Evolutionary conservation across 2,113 vertebrate genomes (phyloP).

Genomic region (Eidolon helvum): DNA sequence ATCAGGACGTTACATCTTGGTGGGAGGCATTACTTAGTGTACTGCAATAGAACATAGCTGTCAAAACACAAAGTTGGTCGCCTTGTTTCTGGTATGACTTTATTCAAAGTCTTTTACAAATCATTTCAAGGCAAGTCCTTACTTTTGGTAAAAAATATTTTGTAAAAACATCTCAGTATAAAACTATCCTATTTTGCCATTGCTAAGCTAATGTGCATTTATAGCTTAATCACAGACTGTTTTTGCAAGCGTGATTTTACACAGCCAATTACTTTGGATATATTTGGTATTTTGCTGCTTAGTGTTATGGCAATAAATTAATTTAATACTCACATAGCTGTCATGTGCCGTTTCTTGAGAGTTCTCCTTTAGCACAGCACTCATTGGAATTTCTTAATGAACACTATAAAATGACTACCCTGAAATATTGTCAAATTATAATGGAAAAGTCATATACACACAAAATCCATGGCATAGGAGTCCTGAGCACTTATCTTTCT

Average conservation of each 20-base stretch:
- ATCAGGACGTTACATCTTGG: not conserved
- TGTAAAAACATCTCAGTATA: constrained; percentile 7
- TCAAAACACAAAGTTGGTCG: not conserved
- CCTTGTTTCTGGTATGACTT: not conserved
- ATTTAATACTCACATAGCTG: not conserved
- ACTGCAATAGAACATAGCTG: not conserved
- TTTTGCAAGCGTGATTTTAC: constrained; percentile 52
- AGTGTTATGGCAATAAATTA: constrained; percentile 8
- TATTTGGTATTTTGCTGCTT: constrained; percentile 19
- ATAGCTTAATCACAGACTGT: constrained; percentile 19
- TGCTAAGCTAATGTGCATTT: not conserved
- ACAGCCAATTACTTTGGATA: constrained; percentile 27
- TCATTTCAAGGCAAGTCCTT: not conserved
- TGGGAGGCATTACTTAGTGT: not conserved
- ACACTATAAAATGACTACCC: not conserved
- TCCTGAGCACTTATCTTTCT: not conserved
- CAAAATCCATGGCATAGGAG: not conserved
- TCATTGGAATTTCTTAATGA: constrained; percentile 2
- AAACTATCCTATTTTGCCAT: not conserved
- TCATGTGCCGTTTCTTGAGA: constrained; percentile 17
- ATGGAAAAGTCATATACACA: not conserved
- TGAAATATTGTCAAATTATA: not conserved
- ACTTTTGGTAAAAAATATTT: constrained; percentile 29
- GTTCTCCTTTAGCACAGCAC: not conserved
- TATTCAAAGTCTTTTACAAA: not conserved